Percentiles rank a stretch among this genome's conserved stretches.
phyloP scores from a whole-genome alignment of 2,797 vertebrate species.

The Thaleichthys pacificus region DNA sequence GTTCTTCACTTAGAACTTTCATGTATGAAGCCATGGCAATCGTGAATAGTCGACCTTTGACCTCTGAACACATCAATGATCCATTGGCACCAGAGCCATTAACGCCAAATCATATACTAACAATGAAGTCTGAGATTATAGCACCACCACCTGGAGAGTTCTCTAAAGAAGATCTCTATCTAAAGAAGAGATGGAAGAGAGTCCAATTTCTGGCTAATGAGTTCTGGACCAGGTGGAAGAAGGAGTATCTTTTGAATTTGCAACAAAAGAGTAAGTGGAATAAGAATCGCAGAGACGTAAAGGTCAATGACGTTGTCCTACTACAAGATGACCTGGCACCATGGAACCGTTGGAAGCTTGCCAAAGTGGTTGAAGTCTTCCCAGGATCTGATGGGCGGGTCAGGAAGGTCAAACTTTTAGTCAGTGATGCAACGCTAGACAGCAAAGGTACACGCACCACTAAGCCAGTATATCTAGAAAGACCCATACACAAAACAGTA shows the following conservation, averaged over 20 bases:
- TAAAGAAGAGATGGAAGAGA: slow-evolving; percentile 19
- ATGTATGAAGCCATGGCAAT: slow-evolving; percentile 4
- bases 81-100: slow-evolving; percentile 24
- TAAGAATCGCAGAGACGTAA: background rate
- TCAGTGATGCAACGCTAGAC: background rate
- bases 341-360: slow-evolving; percentile 25
- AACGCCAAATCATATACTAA: slow-evolving; percentile 29
- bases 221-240: slow-evolving; percentile 33
- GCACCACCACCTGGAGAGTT: slow-evolving; percentile 18
- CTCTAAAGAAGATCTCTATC: slow-evolving; percentile 30
- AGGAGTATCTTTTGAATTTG: slow-evolving; percentile 27
- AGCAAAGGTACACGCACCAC: background rate
- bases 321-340: slow-evolving; percentile 11
- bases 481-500: slow-evolving; percentile 4
- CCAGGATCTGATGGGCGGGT: slow-evolving; percentile 18
- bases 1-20: slow-evolving; percentile 20
- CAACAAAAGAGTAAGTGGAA: slow-evolving; percentile 18
- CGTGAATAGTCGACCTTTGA: slow-evolving; percentile 30
- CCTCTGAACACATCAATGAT: slow-evolving; percentile 28
- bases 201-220: slow-evolving; percentile 23
- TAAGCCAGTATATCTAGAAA: slow-evolving; percentile 1
- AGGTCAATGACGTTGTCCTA: slow-evolving; percentile 23
- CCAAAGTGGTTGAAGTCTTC: slow-evolving; percentile 12
- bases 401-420: slow-evolving; percentile 20
- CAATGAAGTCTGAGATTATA: slow-evolving; percentile 30